Conservation (phyloP, 2,113 vertebrate species). For the Leptobrachium leishanense region DNA sequence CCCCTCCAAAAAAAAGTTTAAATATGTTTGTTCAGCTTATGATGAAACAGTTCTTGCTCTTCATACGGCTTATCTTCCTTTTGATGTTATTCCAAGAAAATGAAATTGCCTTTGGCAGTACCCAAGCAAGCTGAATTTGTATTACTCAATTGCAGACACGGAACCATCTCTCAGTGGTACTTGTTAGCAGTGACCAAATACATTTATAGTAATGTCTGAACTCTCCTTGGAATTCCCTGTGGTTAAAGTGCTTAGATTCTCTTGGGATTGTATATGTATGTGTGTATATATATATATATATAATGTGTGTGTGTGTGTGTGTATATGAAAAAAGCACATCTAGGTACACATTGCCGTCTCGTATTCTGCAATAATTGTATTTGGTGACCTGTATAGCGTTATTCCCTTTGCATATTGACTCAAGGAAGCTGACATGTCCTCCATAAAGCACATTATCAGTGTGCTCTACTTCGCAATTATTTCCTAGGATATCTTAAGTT, state of each 20-base stretch:
- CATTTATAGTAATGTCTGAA: slow-evolving; percentile 31
- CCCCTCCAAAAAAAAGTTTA: slow-evolving; percentile 28
- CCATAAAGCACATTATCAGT: too few relatives aligned
- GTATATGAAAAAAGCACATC: not conserved
- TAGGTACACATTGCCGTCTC: not conserved
- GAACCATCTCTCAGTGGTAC: slow-evolving; percentile 34
- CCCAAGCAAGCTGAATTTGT: slow-evolving; percentile 41
- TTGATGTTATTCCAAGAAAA: slow-evolving; percentile 50
- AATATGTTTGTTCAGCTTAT: slow-evolving; percentile 47
- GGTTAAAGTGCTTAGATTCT: slow-evolving; percentile 1
- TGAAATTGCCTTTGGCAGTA: slow-evolving; percentile 47
- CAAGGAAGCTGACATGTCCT: too few relatives aligned
- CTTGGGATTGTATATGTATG: not conserved
- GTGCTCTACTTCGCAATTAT: too few relatives aligned
- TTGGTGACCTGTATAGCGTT: not conserved
- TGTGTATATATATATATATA: too few relatives aligned
- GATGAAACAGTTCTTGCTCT: slow-evolving; percentile 43
- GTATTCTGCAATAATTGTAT: not conserved
- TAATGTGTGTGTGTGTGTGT: too few relatives aligned
- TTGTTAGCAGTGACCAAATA: slow-evolving; percentile 39
- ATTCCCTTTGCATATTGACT: too few relatives aligned
- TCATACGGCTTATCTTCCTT: slow-evolving; percentile 44
- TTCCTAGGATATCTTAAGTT: too few relatives aligned
- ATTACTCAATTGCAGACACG: slow-evolving; percentile 40
- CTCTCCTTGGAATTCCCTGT: not conserved